Evolutionary conservation across 2,888 invertebrate genomes (phyloP).

Genomic region (Cataglyphis cursor): DNA sequence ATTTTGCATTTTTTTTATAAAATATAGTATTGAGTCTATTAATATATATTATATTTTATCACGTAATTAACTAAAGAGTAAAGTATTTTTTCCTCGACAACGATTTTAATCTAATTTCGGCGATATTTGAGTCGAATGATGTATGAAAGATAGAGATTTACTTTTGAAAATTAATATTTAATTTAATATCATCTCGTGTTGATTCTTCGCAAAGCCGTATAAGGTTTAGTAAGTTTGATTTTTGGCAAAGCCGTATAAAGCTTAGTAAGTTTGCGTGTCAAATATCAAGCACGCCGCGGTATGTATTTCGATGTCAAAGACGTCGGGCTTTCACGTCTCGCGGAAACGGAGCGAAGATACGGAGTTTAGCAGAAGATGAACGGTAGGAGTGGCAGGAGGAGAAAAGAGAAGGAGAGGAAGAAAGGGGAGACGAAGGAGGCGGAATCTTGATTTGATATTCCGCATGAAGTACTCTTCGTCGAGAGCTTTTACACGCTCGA

Average conservation of each 20-base stretch:
- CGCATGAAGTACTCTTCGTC: constrained; percentile 50
- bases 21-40: background rate
- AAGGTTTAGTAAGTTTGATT: background rate
- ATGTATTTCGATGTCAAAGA: constrained; percentile 40
- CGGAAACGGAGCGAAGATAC: constrained; percentile 22
- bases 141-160: background rate
- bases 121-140: background rate
- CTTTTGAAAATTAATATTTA: background rate
- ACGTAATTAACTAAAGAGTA: background rate
- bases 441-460: constrained; percentile 70
- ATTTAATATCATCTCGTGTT: constrained; percentile 14
- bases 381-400: background rate
- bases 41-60: background rate
- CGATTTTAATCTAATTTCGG: background rate
- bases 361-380: constrained; percentile 18
- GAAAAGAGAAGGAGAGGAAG: background rate
- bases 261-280: constrained; percentile 21
- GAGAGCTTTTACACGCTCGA: constrained; percentile 58
- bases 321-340: constrained; percentile 29
- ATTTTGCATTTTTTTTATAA: background rate
- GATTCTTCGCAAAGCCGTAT: constrained; percentile 2
- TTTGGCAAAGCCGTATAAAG: background rate
- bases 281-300: constrained; percentile 21
- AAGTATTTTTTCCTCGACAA: background rate
- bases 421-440: constrained; percentile 3